Evolutionary conservation across 2,888 invertebrate genomes (phyloP), one percentile per base, ranked within the genome.

Genomic region (Drosophila birchii): DNA sequence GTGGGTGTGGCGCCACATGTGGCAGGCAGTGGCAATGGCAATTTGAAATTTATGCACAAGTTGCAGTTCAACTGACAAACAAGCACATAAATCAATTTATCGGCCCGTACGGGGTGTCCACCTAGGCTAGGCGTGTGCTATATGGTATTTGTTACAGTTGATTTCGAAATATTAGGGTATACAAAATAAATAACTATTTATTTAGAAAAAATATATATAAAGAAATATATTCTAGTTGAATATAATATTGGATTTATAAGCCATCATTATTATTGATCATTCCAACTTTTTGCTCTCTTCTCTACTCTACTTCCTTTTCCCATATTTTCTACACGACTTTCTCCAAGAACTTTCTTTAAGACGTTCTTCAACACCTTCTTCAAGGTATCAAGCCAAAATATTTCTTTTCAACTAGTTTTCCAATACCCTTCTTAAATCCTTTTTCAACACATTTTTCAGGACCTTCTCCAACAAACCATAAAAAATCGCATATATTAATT

Each of bases 71-170:
- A 75, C 83, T 83, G 76, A 75, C 72, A 83, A 83, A 79, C 83
- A 86, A 81, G 76, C 81, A 68, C 71, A 86, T 83, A 83, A 83
- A 83, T 84, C 83, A 83, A 86, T 86, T 86, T 84, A 84, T 86
- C 86, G 86, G 75, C 75, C 70, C 26, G 32, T 47, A 26, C 36
- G 57, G 54, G 54, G 12, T 53, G 57, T 54, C 55, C 63, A 64
- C 63, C 63, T 60, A 64, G 39, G 34, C 63, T 60, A 64, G 39
- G 34, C 49, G 39, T 49, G 26, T 41, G n/a, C 29, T 26, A 32
- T 18, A 12, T 41, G 59, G 1, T 20, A 54, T 5, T 26, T 51
- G 20, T 5, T 16, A 51, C 51, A 51, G 20, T 16, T 20, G 0
- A 0, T 5, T 2, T 36, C 51, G 11, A 23, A 23, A 23, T 11